Percentiles rank a stretch among this genome's conserved stretches.
Evolutionary conservation across 2,113 vertebrate species (phyloP).

Genomic region (Symphodus melops): DNA sequence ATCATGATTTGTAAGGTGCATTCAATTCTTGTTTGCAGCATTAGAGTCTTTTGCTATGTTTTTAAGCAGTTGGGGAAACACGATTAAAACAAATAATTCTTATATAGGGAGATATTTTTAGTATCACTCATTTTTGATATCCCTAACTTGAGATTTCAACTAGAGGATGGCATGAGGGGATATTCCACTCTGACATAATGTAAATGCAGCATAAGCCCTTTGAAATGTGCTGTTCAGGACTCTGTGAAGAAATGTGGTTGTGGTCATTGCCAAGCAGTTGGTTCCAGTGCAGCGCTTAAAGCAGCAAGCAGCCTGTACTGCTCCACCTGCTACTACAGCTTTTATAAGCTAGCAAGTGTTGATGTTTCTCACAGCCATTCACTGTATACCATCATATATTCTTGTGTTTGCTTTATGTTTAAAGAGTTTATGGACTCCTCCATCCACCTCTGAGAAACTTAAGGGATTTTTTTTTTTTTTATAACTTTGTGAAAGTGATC

Average conservation of each 20-base stretch:
- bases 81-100: background rate
- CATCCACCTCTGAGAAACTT: background rate
- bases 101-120: background rate
- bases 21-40: background rate
- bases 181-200: background rate
- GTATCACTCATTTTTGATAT: background rate
- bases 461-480: too few species aligned
- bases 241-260: background rate
- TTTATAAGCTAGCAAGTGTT: constrained; percentile 2
- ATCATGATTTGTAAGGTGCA: too few species aligned
- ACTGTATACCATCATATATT: background rate
- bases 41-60: background rate
- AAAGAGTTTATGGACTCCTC: background rate
- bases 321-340: background rate
- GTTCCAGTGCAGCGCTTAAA: background rate
- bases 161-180: background rate
- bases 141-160: background rate
- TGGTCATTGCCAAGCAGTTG: background rate
- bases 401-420: background rate
- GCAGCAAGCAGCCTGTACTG: background rate
- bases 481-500: background rate
- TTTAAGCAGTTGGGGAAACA: background rate
- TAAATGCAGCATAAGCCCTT: background rate
- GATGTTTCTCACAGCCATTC: constrained; percentile 2
- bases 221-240: background rate